Evolutionary conservation across 2,888 invertebrate species (phyloP), one percentile per base, ranked within the genome.

Genomic region (Exephanes ischioxanthus): DNA sequence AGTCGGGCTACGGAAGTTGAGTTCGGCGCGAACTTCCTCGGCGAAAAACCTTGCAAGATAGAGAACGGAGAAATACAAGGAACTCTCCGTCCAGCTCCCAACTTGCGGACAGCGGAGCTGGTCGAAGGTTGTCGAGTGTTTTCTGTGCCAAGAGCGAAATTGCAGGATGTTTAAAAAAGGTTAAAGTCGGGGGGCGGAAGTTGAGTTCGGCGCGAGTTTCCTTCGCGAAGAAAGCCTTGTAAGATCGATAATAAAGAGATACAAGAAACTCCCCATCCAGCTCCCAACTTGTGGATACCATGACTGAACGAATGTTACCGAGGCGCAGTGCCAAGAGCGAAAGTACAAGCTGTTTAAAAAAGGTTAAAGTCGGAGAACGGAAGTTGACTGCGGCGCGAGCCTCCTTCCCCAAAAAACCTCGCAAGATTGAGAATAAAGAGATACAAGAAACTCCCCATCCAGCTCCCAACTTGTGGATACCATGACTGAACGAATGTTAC

Each of bases 121-220:
- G 33, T 33, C 33, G 33, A 33, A 33, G 3, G 4, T 33, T 33
- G 33, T 33, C 33, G 33, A 33, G 4, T 33, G 33, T 33, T 33
- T 33, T 33, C 5, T 33, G 33, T 33, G 33, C 85, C 83, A 86
- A 83, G 83, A 83, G 85, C 85, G 80, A 86, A 86, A 86, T 80
- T 86, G 73, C 26, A 66, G 68, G 16, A 67, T 71, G 55, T 11
- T 67, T 48, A 48, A 51, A 72, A 76, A 73, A 55, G 11, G 45
- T 76, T 73, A 84, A 80, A 77, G 41, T 26, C 63, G 14, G 63
- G 14, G 55, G 11, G 71, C 83, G 85, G 80, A 85, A 83, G 85
- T 83, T 71, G 67, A 67, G 22, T 58, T 33, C 30, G 11, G 4
- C 16, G 14, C 19, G 79, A 84, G 72, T 71, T 84, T 84, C 79